These are phyloP conservation scores for Zele albiditarsus DNA, from an alignment of 2,888 invertebrate species.

Conservation along the genomic window DNA sequence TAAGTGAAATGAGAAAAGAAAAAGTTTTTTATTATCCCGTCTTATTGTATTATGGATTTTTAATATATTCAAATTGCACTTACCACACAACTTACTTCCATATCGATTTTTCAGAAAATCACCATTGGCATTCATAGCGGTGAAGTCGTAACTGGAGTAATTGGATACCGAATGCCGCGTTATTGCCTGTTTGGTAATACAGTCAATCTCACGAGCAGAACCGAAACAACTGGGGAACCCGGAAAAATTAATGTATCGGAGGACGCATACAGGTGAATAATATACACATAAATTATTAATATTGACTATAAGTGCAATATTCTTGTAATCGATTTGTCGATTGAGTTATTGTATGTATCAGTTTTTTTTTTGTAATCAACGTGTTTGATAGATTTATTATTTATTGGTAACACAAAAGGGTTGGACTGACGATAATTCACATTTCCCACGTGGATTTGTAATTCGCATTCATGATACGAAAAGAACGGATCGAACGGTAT, in stretches of 20 bases:
- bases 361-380: too few relatives aligned
- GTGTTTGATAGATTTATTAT: too few relatives aligned
- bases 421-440: not conserved
- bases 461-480: not conserved
- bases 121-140: conserved; percentile 96
- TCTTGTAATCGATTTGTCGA: too few relatives aligned
- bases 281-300: conserved; percentile 18
- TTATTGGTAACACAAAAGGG: too few relatives aligned
- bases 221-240: conserved; percentile 92
- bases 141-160: conserved; percentile 95
- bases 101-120: conserved; percentile 80
- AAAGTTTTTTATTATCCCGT: not conserved
- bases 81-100: not conserved
- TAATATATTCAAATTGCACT: not conserved
- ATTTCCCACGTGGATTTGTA: not conserved
- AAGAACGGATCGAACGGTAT: not conserved
- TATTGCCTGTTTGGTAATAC: conserved; percentile 94
- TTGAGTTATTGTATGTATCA: too few relatives aligned
- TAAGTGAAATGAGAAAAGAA: too few relatives aligned
- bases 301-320: not conserved
- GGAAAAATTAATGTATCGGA: conserved; percentile 94
- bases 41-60: not conserved
- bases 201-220: conserved; percentile 93
- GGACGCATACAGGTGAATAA: conserved; percentile 87
- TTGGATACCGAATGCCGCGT: conserved; percentile 94